phyloP scores from a whole-genome alignment of 2,888 invertebrate species.

The Parnassius apollo region DNA sequence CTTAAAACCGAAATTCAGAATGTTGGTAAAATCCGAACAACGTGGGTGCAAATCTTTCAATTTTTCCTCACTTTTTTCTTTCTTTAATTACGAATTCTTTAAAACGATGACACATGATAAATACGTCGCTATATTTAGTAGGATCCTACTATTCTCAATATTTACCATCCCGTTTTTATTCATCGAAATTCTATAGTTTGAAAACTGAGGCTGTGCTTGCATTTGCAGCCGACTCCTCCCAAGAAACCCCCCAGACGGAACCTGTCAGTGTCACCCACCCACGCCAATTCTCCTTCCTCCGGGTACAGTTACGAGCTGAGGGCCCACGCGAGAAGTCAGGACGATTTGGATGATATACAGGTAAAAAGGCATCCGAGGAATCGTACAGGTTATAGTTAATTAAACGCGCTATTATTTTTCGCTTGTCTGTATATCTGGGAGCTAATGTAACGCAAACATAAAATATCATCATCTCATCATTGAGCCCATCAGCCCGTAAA shows the following conservation, averaged over 20 bases:
- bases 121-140: background rate
- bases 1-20: background rate
- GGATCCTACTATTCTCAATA: background rate
- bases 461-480: too few species aligned
- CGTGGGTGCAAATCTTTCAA: slow-evolving; percentile 3
- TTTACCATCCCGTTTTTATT: background rate
- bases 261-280: slow-evolving; percentile 92
- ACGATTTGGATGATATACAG: slow-evolving; percentile 85
- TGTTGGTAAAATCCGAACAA: slow-evolving; percentile 1
- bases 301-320: slow-evolving; percentile 83
- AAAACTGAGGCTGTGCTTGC: slow-evolving; percentile 30
- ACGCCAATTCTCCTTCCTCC: slow-evolving; percentile 81
- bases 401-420: too few species aligned
- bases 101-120: background rate
- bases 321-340: slow-evolving; percentile 85
- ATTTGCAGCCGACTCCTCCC: slow-evolving; percentile 88
- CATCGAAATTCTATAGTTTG: slow-evolving; percentile 2
- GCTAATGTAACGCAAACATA: too few species aligned
- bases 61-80: background rate
- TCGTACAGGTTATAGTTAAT: too few species aligned
- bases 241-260: slow-evolving; percentile 94
- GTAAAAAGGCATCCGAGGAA: slow-evolving; percentile 45
- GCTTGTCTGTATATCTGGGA: too few species aligned
- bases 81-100: background rate
- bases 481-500: too few species aligned